Conservation (phyloP, 2,888 invertebrate species). For the Nebria brevicollis region DNA sequence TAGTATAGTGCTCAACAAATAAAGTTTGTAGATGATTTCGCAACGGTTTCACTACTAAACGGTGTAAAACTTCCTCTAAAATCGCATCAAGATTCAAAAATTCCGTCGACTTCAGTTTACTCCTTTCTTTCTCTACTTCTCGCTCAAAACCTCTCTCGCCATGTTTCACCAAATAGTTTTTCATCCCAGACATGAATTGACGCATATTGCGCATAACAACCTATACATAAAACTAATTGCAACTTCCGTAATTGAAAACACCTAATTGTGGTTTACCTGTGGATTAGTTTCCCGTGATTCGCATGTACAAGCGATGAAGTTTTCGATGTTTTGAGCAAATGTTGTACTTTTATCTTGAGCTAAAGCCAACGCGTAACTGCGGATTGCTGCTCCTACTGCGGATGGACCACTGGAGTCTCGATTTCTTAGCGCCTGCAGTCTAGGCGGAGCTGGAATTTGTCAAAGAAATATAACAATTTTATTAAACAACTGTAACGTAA, state of each 20-base stretch:
- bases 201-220: slow-evolving; percentile 91
- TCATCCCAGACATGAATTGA: slow-evolving; percentile 98
- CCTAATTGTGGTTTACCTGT: slow-evolving; percentile 64
- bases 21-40: slow-evolving; percentile 85
- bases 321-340: slow-evolving; percentile 91
- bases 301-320: slow-evolving; percentile 91
- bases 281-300: slow-evolving; percentile 91
- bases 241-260: neutral
- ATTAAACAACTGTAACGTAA: too few relatives aligned
- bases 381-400: slow-evolving; percentile 76
- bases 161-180: slow-evolving; percentile 96
- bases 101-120: slow-evolving; percentile 88
- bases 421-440: slow-evolving; percentile 75
- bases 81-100: slow-evolving; percentile 96
- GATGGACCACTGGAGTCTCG: slow-evolving; percentile 67
- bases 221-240: slow-evolving; percentile 53
- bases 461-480: neutral
- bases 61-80: slow-evolving; percentile 93
- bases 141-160: slow-evolving; percentile 93
- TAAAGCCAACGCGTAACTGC: slow-evolving; percentile 81
- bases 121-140: slow-evolving; percentile 87
- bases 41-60: slow-evolving; percentile 86
- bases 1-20: slow-evolving; percentile 89
- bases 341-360: slow-evolving; percentile 88
- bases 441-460: slow-evolving; percentile 75